These are phyloP conservation scores for Bradypodion ventrale DNA, from an alignment of 2,797 vertebrate genomes.

Conservation along the genomic window DNA sequence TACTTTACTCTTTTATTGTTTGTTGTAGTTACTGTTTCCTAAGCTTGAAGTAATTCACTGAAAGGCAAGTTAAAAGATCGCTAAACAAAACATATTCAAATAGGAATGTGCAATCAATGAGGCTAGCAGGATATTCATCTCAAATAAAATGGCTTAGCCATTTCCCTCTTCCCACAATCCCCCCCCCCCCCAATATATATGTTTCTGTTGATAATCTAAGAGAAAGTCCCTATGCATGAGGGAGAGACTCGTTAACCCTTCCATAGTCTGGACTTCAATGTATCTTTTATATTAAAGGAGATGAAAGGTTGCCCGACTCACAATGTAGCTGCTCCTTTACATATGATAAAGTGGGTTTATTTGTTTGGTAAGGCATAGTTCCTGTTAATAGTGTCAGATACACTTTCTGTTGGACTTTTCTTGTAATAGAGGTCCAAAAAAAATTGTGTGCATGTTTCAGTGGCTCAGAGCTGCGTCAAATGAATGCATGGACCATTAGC, in stretches of 20 bases:
- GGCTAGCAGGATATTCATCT: neutral
- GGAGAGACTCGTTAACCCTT: slow-evolving; percentile 58
- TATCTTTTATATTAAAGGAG: slow-evolving; percentile 45
- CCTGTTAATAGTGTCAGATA: slow-evolving; percentile 76
- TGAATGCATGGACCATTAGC: slow-evolving; percentile 77
- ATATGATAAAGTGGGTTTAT: slow-evolving; percentile 67
- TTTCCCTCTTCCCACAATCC: slow-evolving; percentile 25
- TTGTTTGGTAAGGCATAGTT: slow-evolving; percentile 64
- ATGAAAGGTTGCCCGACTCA: slow-evolving; percentile 69
- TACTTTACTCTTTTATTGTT: neutral
- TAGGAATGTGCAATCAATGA: neutral
- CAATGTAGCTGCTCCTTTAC: slow-evolving; percentile 52
- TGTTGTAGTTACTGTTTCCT: neutral
- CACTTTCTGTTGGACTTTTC: slow-evolving; percentile 62
- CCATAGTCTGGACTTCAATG: slow-evolving; percentile 40
- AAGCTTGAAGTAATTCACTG: neutral
- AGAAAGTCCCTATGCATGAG: slow-evolving; percentile 36
- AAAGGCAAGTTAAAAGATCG: neutral
- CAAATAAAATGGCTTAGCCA: neutral
- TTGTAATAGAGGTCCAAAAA: slow-evolving; percentile 12
- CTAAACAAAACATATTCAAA: neutral
- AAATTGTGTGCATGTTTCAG: slow-evolving; percentile 63
- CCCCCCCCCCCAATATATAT: neutral
- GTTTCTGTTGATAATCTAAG: neutral
- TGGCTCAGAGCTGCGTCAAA: slow-evolving; percentile 62